A percentile compares a stretch with the other conserved stretches of the same genome.
These are phyloP conservation scores for Porites rus DNA, from an alignment of 92 coral and sea anemone species.

Conservation along the genomic window DNA sequence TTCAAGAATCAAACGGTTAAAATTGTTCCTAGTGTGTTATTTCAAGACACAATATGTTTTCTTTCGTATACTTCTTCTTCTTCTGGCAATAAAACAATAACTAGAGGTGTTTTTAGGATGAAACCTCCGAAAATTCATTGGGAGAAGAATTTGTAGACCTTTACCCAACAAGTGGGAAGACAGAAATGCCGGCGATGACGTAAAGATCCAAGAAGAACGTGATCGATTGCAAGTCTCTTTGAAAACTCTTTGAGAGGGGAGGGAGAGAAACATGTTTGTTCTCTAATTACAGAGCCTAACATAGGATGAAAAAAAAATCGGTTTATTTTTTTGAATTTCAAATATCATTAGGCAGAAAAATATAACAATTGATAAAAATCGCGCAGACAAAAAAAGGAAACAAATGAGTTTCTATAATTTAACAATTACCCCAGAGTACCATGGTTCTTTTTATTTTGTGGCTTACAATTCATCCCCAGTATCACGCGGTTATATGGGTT, in stretches of 20 bases:
- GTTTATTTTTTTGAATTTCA: no score
- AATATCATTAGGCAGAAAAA: neutral
- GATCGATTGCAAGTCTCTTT: constrained; percentile 25
- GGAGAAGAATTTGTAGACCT: constrained; percentile 66
- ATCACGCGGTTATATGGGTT: constrained; percentile 3
- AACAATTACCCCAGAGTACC: neutral
- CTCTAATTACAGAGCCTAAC: no score
- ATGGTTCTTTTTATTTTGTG: neutral
- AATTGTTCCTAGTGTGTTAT: constrained; percentile 53
- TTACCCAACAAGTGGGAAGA: constrained; percentile 99
- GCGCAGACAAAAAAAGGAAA: neutral
- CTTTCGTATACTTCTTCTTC: constrained; percentile 94
- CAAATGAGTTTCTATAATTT: neutral
- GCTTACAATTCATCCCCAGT: constrained; percentile 21
- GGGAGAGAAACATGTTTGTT: neutral
- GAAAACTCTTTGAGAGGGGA: constrained; percentile 15
- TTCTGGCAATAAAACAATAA: constrained; percentile 77
- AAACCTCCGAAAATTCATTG: constrained; percentile 85
- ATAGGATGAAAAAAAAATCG: neutral
- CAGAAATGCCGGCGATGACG: constrained; percentile 67
- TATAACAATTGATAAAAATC: no score
- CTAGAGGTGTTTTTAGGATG: constrained; percentile 63
- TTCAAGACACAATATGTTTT: constrained; percentile 81
- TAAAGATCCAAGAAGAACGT: constrained; percentile 46
- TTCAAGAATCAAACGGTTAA: constrained; percentile 33